Base-by-base conservation (phyloP, 2,797 vertebrate species). In the Paguma larvata region DNA sequence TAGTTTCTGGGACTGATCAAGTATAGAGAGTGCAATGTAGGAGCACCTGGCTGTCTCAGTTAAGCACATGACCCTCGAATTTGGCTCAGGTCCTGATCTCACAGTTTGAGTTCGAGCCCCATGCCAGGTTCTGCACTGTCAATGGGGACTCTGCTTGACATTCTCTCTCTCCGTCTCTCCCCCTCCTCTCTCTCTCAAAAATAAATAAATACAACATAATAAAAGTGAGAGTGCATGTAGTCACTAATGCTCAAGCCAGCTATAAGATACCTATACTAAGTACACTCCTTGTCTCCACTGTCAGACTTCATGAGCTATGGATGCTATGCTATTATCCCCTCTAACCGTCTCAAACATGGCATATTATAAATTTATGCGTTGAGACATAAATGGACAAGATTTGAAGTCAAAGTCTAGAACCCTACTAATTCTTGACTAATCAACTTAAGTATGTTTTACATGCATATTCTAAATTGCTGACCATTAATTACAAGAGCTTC, bases 391-490 rank as follows among this genome's bases (percentile, higher is more conserved):
- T 34, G 46, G 38, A 34, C 62, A 70, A 12, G 25, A 83, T 70
- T 46, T 62, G 38, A 70, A 70, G 15, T 91, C 65, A 72, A 91
- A 34, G 88, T 48, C 65, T 15, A 34, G 27, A 46, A 59, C 25
- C 7, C 9, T 11, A 83, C 23, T 83, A 83, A n/a, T 91, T 91
- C 6, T 62, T 38, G 53, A 88, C n/a, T 70, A 51, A 59, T 88
- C 51, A 94, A 51, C n/a, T 65, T 65, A 92, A 85, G 21, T 68
- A 32, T 85, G 56, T 89, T 84, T 94, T 85, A 38, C 16, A n/a
- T 2, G 53, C 59, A 56, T 56, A 56, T 56, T 56, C 6, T 19
- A 56, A 56, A 19, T 56, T 56, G 18, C 48, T 51, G 48, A 51
- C 13, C 48, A 51, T 13, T 16, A 51, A 51, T 51, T 51, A 51